Conservation (phyloP, 1,140 invertebrate species). For the Branchinecta lindahli region DNA sequence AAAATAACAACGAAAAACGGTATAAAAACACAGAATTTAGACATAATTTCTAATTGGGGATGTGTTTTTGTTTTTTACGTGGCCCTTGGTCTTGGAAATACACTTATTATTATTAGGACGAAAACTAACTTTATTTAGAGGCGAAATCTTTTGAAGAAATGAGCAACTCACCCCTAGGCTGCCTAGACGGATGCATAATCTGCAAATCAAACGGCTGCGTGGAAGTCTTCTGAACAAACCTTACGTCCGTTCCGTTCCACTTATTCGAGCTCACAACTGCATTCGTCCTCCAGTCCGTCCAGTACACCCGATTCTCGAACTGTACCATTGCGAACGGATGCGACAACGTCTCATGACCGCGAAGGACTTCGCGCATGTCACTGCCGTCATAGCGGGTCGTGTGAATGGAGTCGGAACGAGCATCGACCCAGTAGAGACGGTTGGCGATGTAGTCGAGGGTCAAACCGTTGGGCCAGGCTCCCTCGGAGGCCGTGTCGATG, state of each 20-base stretch:
- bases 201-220: constrained; percentile 51
- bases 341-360: constrained; percentile 37
- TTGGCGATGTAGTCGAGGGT: constrained; percentile 43
- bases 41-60: constrained; percentile 12
- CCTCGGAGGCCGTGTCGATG: constrained; percentile 34
- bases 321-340: constrained; percentile 49
- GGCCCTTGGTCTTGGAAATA: background rate
- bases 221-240: constrained; percentile 40
- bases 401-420: constrained; percentile 66
- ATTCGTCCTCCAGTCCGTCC: constrained; percentile 52
- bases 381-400: constrained; percentile 47
- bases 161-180: constrained; percentile 35
- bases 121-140: background rate
- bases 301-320: constrained; percentile 46
- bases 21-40: constrained; percentile 12
- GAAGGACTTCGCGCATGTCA: constrained; percentile 36
- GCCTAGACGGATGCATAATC: constrained; percentile 43
- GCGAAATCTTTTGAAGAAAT: too few species aligned
- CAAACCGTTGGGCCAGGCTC: constrained; percentile 52
- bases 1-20: constrained; percentile 12
- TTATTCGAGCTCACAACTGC: constrained; percentile 46
- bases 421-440: constrained; percentile 51
- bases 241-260: constrained; percentile 43
- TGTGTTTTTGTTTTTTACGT: constrained; percentile 11
- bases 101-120: background rate